A percentile compares a stretch with the other conserved stretches of the same genome.
phyloP scores from a whole-genome alignment of 2,888 invertebrate species.

The Pomacea canaliculata region DNA sequence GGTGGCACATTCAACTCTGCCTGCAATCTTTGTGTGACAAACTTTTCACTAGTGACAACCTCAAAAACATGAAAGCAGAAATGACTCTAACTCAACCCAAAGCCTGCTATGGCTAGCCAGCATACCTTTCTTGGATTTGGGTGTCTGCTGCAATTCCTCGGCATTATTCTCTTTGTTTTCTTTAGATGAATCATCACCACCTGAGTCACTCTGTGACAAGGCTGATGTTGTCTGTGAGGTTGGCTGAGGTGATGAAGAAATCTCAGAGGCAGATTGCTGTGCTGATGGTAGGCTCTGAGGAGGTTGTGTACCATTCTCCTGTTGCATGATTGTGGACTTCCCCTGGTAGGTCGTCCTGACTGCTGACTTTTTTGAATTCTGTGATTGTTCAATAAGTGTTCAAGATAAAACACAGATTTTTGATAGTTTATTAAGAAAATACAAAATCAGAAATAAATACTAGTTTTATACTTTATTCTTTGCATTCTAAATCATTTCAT shows the following conservation, averaged over 20 bases:
- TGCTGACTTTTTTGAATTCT: constrained; percentile 25
- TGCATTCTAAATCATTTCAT: no score
- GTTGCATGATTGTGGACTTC: background rate
- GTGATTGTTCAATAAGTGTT: constrained; percentile 2
- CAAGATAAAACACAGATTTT: no score
- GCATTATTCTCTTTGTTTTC: constrained; percentile 68
- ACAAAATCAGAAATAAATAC: no score
- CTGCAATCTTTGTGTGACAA: no score
- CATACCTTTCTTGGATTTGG: constrained; percentile 64
- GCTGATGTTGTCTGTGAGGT: background rate
- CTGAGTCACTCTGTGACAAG: constrained; percentile 53
- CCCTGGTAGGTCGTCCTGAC: background rate
- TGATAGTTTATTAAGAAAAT: no score
- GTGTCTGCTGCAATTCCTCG: constrained; percentile 53
- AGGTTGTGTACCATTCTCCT: background rate
- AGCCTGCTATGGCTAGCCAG: background rate
- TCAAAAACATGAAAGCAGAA: no score
- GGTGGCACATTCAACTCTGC: no score
- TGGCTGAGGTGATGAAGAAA: background rate
- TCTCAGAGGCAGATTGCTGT: background rate
- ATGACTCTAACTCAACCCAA: no score
- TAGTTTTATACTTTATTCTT: no score
- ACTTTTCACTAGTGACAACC: no score
- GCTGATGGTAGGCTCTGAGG: background rate
- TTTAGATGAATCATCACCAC: constrained; percentile 71